Percentiles rank a stretch among this genome's conserved stretches.
Evolutionary conservation across 2,888 invertebrate species (phyloP).

Genomic region (Athrips mouffetella): DNA sequence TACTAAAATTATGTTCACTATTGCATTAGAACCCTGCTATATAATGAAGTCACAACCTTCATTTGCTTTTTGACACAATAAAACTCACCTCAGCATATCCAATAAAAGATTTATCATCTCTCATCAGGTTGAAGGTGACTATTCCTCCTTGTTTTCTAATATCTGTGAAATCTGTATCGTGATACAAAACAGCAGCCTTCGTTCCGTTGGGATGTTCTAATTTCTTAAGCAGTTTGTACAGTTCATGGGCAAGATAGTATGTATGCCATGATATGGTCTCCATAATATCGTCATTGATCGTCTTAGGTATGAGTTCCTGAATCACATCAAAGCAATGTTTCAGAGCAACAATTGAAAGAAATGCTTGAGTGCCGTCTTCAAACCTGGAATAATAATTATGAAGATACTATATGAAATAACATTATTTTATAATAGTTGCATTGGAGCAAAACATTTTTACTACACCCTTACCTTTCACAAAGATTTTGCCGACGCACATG

Average conservation of each 20-base stretch:
- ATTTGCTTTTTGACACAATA: no score
- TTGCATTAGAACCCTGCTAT: no score
- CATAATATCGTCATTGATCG: slow-evolving; percentile 69
- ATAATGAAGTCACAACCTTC: no score
- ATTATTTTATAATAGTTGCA: not conserved
- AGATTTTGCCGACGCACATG: slow-evolving; percentile 83
- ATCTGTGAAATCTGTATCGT: slow-evolving; percentile 83
- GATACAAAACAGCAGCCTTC: slow-evolving; percentile 84
- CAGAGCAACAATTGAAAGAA: slow-evolving; percentile 89
- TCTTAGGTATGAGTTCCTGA: slow-evolving; percentile 79
- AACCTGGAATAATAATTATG: slow-evolving; percentile 78
- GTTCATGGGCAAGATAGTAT: slow-evolving; percentile 85
- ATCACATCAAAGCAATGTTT: slow-evolving; percentile 90
- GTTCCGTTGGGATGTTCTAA: slow-evolving; percentile 86
- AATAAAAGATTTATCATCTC: slow-evolving; percentile 86
- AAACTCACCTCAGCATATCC: slow-evolving; percentile 93
- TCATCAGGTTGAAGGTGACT: slow-evolving; percentile 91
- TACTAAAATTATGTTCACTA: no score
- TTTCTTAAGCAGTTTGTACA: slow-evolving; percentile 79
- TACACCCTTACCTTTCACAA: slow-evolving; percentile 82
- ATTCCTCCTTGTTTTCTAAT: slow-evolving; percentile 86
- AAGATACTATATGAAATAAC: not conserved
- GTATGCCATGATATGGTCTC: slow-evolving; percentile 84
- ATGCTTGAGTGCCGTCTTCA: slow-evolving; percentile 96
- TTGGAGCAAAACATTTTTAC: not conserved